Evolutionary conservation across 2,888 invertebrate genomes (phyloP).

Genomic region (Cephus rjabovi): DNA sequence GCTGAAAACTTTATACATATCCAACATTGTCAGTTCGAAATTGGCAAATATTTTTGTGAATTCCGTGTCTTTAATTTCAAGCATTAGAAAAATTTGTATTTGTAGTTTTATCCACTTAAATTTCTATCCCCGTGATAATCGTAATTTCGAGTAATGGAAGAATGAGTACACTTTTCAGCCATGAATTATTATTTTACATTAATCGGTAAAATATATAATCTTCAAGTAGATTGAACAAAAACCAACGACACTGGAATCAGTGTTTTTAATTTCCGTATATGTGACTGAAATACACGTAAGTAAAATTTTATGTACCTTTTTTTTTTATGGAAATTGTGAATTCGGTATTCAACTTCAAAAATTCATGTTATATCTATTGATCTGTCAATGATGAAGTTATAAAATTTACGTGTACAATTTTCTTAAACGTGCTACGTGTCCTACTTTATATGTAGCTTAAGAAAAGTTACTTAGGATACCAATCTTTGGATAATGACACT

Average conservation of each 20-base stretch:
- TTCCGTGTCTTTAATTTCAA: neutral
- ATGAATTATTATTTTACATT: neutral
- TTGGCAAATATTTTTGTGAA: neutral
- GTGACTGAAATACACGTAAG: neutral
- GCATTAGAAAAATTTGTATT: too few species aligned
- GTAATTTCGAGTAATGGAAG: neutral
- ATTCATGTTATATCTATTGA: constrained; percentile 17
- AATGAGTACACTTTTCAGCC: neutral
- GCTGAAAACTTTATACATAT: neutral
- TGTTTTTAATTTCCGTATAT: neutral
- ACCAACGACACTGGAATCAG: neutral
- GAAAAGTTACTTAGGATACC: constrained; percentile 21
- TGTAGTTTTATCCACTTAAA: neutral
- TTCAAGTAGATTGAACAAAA: neutral
- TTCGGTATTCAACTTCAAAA: neutral
- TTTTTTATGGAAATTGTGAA: neutral
- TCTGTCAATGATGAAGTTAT: neutral
- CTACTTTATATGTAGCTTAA: constrained; percentile 8
- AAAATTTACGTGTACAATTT: neutral
- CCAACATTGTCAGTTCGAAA: neutral
- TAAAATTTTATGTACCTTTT: constrained; percentile 3
- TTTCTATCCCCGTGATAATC: neutral
- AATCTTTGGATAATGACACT: constrained; percentile 50
- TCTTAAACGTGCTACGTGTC: neutral
- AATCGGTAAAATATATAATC: neutral